Evolutionary conservation across 2,797 vertebrate genomes (phyloP).

Genomic region (Danio jaintianensis): DNA sequence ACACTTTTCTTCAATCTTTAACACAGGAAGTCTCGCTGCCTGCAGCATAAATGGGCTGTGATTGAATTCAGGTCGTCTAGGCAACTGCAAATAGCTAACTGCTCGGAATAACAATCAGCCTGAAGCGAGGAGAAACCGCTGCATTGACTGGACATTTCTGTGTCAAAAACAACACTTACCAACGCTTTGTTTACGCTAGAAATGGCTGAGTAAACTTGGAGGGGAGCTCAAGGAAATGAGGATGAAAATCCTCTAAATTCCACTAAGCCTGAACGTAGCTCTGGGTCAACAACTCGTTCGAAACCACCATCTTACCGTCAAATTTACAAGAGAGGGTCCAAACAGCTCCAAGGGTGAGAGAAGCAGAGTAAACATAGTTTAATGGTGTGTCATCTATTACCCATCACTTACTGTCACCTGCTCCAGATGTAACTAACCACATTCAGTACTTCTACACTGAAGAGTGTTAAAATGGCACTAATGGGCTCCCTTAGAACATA

Average conservation of each 20-base stretch:
- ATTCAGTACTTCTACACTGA: neutral
- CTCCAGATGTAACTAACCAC: constrained; percentile 13
- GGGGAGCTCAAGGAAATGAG: constrained; percentile 16
- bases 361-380: constrained; percentile 41
- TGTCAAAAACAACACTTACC: constrained; percentile 42
- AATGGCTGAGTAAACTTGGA: neutral
- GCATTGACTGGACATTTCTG: constrained; percentile 5
- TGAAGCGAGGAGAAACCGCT: neutral
- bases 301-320: constrained; percentile 45
- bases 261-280: constrained; percentile 12
- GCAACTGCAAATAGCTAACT: constrained; percentile 22
- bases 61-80: constrained; percentile 35
- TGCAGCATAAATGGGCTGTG: constrained; percentile 9
- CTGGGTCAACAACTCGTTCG: constrained; percentile 20
- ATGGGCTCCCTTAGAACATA: constrained; percentile 2
- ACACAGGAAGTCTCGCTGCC: constrained; percentile 30
- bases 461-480: constrained; percentile 1
- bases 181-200: constrained; percentile 18
- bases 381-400: constrained; percentile 16
- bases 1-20: neutral
- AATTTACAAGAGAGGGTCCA: constrained; percentile 38
- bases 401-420: constrained; percentile 34
- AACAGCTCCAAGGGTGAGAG: constrained; percentile 27
- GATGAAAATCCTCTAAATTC: constrained; percentile 29
- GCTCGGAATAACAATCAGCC: constrained; percentile 46